Percentiles rank a stretch among this genome's conserved stretches.
phyloP scores from a whole-genome alignment of 2,888 invertebrate genomes.

The Drosophila multiciliata region DNA sequence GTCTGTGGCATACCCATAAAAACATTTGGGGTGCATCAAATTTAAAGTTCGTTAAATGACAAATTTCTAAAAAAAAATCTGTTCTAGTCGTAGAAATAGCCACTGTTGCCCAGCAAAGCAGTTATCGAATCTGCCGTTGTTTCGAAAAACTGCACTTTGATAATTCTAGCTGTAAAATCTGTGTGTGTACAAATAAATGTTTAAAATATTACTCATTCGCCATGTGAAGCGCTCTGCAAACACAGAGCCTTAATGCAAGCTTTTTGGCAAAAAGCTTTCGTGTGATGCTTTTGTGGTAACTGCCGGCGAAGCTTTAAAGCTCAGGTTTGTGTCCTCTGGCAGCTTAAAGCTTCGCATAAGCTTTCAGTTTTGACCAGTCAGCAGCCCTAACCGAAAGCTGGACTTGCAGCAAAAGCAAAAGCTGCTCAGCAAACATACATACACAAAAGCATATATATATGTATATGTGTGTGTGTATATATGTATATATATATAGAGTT shows the following conservation, averaged over 20 bases:
- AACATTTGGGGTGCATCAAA: not conserved
- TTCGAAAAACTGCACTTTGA: not conserved
- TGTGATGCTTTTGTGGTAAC: not conserved
- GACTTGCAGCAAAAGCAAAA: slow-evolving; percentile 1
- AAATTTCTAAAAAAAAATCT: not conserved
- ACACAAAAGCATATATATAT: not conserved
- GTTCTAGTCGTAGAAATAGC: not conserved
- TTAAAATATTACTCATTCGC: not conserved
- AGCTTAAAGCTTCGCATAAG: slow-evolving; percentile 15
- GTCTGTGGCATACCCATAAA: not conserved
- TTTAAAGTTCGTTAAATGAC: not conserved
- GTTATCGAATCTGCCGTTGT: not conserved
- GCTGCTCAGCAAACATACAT: slow-evolving; percentile 6
- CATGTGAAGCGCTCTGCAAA: not conserved
- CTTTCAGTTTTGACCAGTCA: not conserved
- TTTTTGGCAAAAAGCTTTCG: not conserved
- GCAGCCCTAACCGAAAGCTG: not conserved
- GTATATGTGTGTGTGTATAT: not conserved
- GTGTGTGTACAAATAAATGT: not conserved
- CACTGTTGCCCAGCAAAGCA: not conserved
- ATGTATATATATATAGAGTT: not conserved
- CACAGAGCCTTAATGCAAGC: not conserved
- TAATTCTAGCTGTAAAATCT: not conserved
- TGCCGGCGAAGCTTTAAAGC: slow-evolving; percentile 6
- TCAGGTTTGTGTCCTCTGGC: slow-evolving; percentile 16